Evolutionary conservation across 2,888 invertebrate genomes (phyloP).

Genomic region (Digitonthophagus gazella): DNA sequence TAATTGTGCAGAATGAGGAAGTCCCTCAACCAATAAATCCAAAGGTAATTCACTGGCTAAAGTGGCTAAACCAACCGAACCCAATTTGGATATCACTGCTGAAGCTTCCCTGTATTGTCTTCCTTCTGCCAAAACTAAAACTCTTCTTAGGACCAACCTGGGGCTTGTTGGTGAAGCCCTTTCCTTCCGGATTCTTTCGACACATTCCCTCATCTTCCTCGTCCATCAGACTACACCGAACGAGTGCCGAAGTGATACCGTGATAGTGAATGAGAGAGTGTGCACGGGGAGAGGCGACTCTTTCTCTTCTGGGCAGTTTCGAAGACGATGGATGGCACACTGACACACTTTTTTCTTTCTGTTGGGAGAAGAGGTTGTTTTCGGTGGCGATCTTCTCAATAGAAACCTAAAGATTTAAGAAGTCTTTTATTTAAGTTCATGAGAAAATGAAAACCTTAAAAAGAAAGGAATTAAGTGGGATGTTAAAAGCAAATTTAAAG

Average conservation of each 20-base stretch:
- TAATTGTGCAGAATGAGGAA: constrained; percentile 84
- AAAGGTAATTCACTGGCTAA: constrained; percentile 78
- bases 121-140: constrained; percentile 82
- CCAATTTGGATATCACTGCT: constrained; percentile 75
- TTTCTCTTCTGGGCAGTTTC: background rate
- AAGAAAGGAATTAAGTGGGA: background rate
- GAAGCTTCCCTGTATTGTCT: constrained; percentile 89
- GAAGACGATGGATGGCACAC: constrained; percentile 37
- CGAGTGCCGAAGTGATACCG: constrained; percentile 24
- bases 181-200: constrained; percentile 69
- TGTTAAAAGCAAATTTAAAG: background rate
- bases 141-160: constrained; percentile 64
- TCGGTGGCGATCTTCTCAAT: background rate
- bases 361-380: background rate
- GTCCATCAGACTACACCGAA: constrained; percentile 38
- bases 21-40: constrained; percentile 82
- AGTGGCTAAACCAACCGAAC: constrained; percentile 74
- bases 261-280: constrained; percentile 24
- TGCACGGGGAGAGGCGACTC: background rate
- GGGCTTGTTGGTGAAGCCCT: constrained; percentile 63
- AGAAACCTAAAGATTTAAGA: too few relatives aligned
- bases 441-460: too few relatives aligned
- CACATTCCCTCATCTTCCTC: constrained; percentile 64
- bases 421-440: too few relatives aligned
- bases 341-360: constrained; percentile 38